Conservation (phyloP, 1,140 invertebrate species). For the Rhynchophorus ferrugineus region DNA sequence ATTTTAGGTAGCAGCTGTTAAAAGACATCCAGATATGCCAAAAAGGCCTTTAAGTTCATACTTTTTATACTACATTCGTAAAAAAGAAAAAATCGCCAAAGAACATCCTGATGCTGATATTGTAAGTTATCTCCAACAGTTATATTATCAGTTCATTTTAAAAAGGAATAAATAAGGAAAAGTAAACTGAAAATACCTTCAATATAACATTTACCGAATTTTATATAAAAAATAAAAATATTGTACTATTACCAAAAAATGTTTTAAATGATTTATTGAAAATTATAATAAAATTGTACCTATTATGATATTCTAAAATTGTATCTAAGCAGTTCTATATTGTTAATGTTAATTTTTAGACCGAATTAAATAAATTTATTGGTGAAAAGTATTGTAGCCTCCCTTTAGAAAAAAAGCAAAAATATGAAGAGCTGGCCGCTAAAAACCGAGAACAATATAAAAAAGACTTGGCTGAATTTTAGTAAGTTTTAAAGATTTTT, state of each 20-base stretch:
- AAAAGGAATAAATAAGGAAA: not conserved
- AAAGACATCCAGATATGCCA: slow-evolving; percentile 46
- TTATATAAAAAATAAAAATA: too few relatives aligned
- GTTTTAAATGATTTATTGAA: too few relatives aligned
- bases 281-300: too few relatives aligned
- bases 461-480: slow-evolving; percentile 39
- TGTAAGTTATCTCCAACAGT: slow-evolving; percentile 27
- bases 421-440: slow-evolving; percentile 39
- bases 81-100: slow-evolving; percentile 40
- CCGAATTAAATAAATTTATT: slow-evolving; percentile 43
- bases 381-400: slow-evolving; percentile 42
- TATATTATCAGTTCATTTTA: slow-evolving; percentile 2
- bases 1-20: slow-evolving; percentile 19
- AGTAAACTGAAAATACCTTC: too few relatives aligned
- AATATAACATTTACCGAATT: too few relatives aligned
- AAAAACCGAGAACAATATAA: slow-evolving; percentile 38
- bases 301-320: too few relatives aligned
- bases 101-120: slow-evolving; percentile 43
- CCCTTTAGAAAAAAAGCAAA: slow-evolving; percentile 42
- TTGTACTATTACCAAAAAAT: too few relatives aligned
- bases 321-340: too few relatives aligned
- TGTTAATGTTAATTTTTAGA: too few relatives aligned
- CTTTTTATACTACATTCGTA: slow-evolving; percentile 44
- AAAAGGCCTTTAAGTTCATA: slow-evolving; percentile 44
- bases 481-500: slow-evolving; percentile 41